phyloP scores from a whole-genome alignment of 2,888 invertebrate species.

The Agrenia bidenticulata region DNA sequence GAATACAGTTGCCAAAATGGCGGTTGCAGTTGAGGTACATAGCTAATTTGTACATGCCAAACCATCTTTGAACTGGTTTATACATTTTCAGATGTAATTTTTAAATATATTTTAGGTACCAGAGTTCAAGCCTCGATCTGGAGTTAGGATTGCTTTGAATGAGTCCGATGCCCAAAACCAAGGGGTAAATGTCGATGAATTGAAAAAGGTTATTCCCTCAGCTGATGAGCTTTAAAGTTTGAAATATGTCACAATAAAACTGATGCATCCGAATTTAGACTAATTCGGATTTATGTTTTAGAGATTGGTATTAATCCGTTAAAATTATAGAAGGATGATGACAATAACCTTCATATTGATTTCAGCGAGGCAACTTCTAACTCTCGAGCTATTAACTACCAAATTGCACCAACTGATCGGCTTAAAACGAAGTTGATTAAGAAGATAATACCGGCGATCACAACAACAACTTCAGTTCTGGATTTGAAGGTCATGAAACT shows the following conservation, averaged over 20 bases:
- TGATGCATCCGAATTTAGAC: too few relatives aligned
- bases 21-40: constrained; percentile 62
- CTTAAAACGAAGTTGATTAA: constrained; percentile 68
- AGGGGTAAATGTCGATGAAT: background rate
- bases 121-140: constrained; percentile 85
- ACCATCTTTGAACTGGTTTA: too few relatives aligned
- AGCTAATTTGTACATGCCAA: too few relatives aligned
- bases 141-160: constrained; percentile 93
- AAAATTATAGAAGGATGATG: constrained; percentile 98
- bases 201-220: constrained; percentile 26
- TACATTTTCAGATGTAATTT: too few relatives aligned
- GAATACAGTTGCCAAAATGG: constrained; percentile 67
- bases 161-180: constrained; percentile 81
- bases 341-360: constrained; percentile 97
- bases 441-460: constrained; percentile 95
- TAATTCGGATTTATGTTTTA: too few relatives aligned
- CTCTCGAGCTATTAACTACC: constrained; percentile 93
- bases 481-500: too few relatives aligned
- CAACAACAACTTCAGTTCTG: constrained; percentile 98
- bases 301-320: constrained; percentile 59
- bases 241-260: too few relatives aligned
- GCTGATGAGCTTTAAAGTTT: constrained; percentile 30
- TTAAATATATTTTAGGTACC: constrained; percentile 73
- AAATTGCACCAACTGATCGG: constrained; percentile 89
- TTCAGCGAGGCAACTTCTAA: constrained; percentile 98